Evolutionary conservation across 64 coral and sea anemone genomes (phyloP).

Genomic region (Pocillopora verrucosa): DNA sequence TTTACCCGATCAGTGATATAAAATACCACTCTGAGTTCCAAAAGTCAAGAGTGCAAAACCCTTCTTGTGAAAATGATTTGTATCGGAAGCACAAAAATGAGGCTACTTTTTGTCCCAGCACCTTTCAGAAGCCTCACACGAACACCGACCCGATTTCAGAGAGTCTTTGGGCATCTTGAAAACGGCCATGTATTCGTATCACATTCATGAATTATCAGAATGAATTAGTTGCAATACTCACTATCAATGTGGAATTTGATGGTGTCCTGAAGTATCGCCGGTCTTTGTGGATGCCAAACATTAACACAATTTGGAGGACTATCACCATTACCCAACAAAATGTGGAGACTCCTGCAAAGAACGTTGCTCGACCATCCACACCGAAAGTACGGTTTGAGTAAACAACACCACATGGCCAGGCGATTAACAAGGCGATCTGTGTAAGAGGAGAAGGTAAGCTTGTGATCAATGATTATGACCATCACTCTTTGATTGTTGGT

Average conservation of each 20-base stretch:
- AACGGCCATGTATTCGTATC: too few relatives aligned
- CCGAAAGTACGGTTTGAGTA: neutral
- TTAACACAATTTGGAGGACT: neutral
- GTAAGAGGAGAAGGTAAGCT: neutral
- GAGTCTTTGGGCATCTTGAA: too few relatives aligned
- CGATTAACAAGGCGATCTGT: neutral
- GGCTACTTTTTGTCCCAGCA: too few relatives aligned
- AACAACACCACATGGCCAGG: neutral
- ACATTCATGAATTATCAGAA: neutral
- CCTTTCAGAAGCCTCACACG: too few relatives aligned
- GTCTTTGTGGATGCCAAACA: neutral
- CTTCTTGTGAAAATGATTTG: too few relatives aligned
- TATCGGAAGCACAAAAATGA: too few relatives aligned
- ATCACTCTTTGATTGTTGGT: too few relatives aligned
- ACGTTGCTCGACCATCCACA: neutral
- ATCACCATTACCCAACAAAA: slow-evolving; percentile 28
- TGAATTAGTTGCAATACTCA: neutral
- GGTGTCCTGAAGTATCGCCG: neutral
- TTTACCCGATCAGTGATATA: too few relatives aligned
- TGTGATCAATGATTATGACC: neutral
- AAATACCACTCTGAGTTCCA: too few relatives aligned
- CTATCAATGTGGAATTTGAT: neutral
- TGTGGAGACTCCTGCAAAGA: neutral
- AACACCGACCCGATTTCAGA: too few relatives aligned
- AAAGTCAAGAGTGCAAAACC: too few relatives aligned